Percentiles rank a stretch among this genome's conserved stretches.
Conservation (phyloP, 2,797 vertebrate species). For the Cynopterus sphinx region DNA sequence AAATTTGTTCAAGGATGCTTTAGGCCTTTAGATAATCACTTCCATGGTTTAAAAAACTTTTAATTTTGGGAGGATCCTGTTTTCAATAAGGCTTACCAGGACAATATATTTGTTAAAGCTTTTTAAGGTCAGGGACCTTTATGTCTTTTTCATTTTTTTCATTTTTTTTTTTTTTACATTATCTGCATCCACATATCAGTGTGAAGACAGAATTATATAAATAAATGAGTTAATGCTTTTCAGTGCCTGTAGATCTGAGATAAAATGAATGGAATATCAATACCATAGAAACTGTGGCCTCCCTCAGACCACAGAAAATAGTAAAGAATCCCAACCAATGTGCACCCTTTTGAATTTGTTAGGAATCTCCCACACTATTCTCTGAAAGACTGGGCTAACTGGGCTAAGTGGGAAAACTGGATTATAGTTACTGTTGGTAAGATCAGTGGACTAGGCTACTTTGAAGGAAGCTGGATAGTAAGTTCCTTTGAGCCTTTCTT, state of each 20-base stretch:
- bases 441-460: background rate
- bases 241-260: background rate
- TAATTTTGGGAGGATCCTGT: background rate
- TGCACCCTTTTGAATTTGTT: background rate
- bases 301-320: background rate
- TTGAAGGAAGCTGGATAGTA: background rate
- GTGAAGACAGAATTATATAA: constrained; percentile 2
- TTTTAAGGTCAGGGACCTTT: background rate
- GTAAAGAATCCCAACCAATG: background rate
- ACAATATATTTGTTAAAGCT: background rate
- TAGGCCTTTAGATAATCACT: background rate
- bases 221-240: background rate
- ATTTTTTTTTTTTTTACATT: background rate
- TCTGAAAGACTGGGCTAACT: background rate
- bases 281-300: background rate
- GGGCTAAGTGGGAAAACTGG: background rate
- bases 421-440: background rate
- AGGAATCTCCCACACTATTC: background rate
- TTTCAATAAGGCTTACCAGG: background rate
- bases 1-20: background rate
- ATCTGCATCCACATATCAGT: background rate
- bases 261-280: background rate
- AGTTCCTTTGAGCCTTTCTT: background rate
- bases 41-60: background rate
- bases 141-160: background rate